phyloP scores from a whole-genome alignment of 2,888 invertebrate species.

The Tortrix viridana region DNA sequence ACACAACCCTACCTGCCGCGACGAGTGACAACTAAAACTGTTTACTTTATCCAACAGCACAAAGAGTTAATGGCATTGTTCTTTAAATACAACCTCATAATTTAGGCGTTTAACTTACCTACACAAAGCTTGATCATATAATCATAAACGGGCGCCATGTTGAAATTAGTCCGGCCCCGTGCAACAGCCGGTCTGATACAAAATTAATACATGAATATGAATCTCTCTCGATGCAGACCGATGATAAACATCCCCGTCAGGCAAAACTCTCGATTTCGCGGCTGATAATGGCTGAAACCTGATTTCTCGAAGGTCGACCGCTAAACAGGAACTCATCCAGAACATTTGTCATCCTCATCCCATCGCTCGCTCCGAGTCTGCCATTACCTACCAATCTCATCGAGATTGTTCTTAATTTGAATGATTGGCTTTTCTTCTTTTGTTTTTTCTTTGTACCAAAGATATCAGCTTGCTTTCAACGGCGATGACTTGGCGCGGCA shows the following conservation, averaged over 20 bases:
- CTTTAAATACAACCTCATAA: slow-evolving; percentile 11
- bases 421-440: slow-evolving; percentile 4
- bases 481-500: slow-evolving; percentile 51
- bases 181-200: slow-evolving; percentile 1
- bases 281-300: slow-evolving; percentile 23
- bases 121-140: slow-evolving; percentile 1
- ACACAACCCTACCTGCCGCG: not conserved
- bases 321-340: slow-evolving; percentile 25
- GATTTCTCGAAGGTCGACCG: slow-evolving; percentile 25
- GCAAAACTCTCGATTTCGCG: slow-evolving; percentile 29
- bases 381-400: slow-evolving; percentile 22
- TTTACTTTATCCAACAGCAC: slow-evolving; percentile 29
- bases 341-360: slow-evolving; percentile 21
- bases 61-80: slow-evolving; percentile 21
- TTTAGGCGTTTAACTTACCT: not conserved
- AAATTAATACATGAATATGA: slow-evolving; percentile 16
- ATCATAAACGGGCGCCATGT: not conserved
- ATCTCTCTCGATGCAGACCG: slow-evolving; percentile 9
- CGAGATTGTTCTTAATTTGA: slow-evolving; percentile 12
- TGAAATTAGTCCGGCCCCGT: not conserved
- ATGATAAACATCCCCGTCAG: slow-evolving; percentile 17
- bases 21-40: slow-evolving; percentile 15
- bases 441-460: slow-evolving; percentile 9
- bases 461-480: slow-evolving; percentile 43
- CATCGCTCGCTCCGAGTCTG: slow-evolving; percentile 9